Evolutionary conservation across 2,113 vertebrate species (phyloP), one percentile per base, ranked within the genome.

Genomic region (Epinephelus cyanopodus): DNA sequence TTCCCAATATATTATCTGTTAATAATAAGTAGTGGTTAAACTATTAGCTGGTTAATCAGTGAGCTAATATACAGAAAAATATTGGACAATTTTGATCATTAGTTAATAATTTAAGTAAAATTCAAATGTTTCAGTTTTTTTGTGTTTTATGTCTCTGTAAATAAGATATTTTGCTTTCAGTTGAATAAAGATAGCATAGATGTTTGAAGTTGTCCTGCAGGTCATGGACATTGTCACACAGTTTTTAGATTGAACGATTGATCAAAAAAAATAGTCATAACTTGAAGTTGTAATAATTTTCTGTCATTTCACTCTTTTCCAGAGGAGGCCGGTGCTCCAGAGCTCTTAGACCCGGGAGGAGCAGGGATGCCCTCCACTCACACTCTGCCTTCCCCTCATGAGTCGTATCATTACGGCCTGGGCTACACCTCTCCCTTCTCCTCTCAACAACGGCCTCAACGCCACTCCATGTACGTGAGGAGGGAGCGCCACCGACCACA

Each of bases 381-480:
- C 89, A 97, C 98, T 0, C 93, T 98, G 0, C 98, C 98, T 67
- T 96, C 98, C 65, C 97, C 98, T 61, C 98, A 99, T 2, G 98
- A 99, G 79, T 97, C 98, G 25, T 97, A 98, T 95, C 98, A 98
- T 23, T 99, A 99, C 45, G 98, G 98, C 77, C 93, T 99, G 91
- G 98, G 98, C 92, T 99, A 99, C 82, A 99, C 98, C 86, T 99
- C 98, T 81, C 98, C 98, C 77, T 99, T 99, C 92, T 99, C 98
- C 82, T 99, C 98, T 27, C 98, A 99, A 93, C 98, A 99, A 90
- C 96, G 98, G 64, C 98, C 98, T 89, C 98, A 99, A 83, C 97
- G 98, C 83, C 98, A 99, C 94, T 99, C 98, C 73, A 99, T 99
- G 98, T 99, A 99, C 74, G 98, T 99, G 93, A 97, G 97, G 89